These are phyloP conservation scores for Phycodurus eques DNA, from an alignment of 2,113 vertebrate species.

Conservation along the genomic window DNA sequence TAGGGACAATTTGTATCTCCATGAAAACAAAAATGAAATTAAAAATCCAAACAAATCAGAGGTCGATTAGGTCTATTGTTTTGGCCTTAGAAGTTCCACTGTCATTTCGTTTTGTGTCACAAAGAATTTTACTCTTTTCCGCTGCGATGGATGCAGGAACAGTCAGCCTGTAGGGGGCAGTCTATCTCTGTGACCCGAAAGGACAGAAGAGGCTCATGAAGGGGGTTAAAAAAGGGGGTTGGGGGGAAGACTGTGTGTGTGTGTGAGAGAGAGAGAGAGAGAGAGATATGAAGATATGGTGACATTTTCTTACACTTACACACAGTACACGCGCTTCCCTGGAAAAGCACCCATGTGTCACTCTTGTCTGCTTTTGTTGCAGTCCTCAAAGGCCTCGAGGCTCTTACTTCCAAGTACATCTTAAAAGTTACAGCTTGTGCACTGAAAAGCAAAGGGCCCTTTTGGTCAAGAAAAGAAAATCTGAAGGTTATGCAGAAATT, in stretches of 20 bases:
- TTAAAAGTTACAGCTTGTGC: background rate
- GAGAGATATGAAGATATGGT: background rate
- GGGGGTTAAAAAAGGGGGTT: background rate
- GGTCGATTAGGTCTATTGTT: background rate
- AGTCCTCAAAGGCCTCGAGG: background rate
- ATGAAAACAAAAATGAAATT: no score
- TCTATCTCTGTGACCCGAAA: slow-evolving; percentile 48
- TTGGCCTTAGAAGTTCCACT: background rate
- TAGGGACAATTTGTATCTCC: no score
- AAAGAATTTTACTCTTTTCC: background rate
- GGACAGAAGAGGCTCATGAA: background rate
- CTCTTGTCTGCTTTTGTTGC: background rate
- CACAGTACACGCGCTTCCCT: background rate
- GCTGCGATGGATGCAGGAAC: background rate
- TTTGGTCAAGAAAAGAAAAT: background rate
- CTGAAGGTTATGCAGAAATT: background rate
- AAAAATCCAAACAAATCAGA: background rate
- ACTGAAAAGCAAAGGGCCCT: background rate
- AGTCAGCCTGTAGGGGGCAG: slow-evolving; percentile 58
- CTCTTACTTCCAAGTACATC: background rate
- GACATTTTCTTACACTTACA: background rate
- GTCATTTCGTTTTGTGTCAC: background rate
- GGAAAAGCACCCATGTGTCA: background rate
- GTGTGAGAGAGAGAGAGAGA: background rate
- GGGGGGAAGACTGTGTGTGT: no score